Base-by-base conservation (phyloP, 1,140 invertebrate species). In the Subanguina moxae region DNA sequence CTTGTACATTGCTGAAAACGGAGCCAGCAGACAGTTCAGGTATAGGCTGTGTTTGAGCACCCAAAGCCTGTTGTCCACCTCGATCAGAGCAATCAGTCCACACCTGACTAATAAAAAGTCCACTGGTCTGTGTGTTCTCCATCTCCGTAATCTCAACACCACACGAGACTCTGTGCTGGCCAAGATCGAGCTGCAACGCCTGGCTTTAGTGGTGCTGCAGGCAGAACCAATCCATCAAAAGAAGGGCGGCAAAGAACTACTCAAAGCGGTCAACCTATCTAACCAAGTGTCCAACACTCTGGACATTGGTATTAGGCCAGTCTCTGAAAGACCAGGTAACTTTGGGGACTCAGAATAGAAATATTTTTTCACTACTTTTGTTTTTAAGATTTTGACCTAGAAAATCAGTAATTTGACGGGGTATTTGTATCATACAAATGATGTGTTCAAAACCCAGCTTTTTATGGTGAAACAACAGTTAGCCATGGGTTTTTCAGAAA, bases 81-180 rank as follows among this genome's bases (percentile, higher is more conserved):
- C 42, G 15, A n/a, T 64, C 1, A 3, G 61, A 56, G 38, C 61
- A 1, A 48, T 64, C 19, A 21, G 38, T 25, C 19, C 19, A 43
- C 52, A 3, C 21, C 3, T 25, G 3, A 1, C 8, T 21, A 52
- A 3, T 52, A 1, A 61, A n/a, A 1, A 19, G 8, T 30, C 58
- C n/a, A 38, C 43, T 57, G 62, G 62, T 7, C n/a, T 64, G 61
- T 64, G 62, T 64, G 62, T 38, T n/a, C 62, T 64, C 3, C 28
- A 64, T n/a, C n/a, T 64, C 7, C 62, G 62, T 5, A 64, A 64
- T n/a, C n/a, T 58, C 3, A 56, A 56, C 42, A 56, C 62, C 27
- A 61, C 32, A 38, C n/a, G 45, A 48, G 62, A 64, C 62, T 64
- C 62, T n/a, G 27, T 64, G 23, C 42, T 64, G n/a, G 62, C 62